These are phyloP conservation scores for Crocodylus rhombifer DNA, from an alignment of 2,797 vertebrate species.

Conservation along the genomic window DNA sequence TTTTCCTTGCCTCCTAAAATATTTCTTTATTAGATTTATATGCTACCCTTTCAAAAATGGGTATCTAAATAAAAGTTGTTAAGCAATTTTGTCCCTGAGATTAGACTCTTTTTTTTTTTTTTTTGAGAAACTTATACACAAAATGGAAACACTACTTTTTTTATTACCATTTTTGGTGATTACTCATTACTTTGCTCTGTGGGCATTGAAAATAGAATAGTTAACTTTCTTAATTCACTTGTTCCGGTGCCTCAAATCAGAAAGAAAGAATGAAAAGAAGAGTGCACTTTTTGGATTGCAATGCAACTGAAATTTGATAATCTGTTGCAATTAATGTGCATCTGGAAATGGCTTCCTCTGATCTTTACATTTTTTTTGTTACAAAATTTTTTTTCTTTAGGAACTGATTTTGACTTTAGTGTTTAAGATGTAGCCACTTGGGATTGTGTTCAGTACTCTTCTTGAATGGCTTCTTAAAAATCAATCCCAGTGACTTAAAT, in stretches of 20 bases:
- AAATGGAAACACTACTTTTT: no score
- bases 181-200: background rate
- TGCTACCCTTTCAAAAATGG: no score
- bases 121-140: no score
- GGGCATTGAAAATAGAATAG: background rate
- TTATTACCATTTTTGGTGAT: background rate
- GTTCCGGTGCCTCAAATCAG: no score
- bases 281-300: background rate
- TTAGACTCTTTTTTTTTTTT: no score
- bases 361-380: background rate
- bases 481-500: background rate
- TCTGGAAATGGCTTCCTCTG: background rate
- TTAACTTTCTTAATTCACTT: background rate
- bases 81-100: no score
- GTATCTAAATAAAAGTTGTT: no score
- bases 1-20: no score
- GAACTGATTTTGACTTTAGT: background rate
- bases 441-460: background rate
- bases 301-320: background rate
- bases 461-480: background rate
- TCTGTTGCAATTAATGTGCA: background rate
- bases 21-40: no score
- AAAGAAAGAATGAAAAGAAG: background rate
- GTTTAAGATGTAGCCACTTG: background rate
- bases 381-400: background rate